Evolutionary conservation across 2,113 vertebrate species (phyloP), one percentile per base, ranked within the genome.

Genomic region (Megaceryle torquata): DNA sequence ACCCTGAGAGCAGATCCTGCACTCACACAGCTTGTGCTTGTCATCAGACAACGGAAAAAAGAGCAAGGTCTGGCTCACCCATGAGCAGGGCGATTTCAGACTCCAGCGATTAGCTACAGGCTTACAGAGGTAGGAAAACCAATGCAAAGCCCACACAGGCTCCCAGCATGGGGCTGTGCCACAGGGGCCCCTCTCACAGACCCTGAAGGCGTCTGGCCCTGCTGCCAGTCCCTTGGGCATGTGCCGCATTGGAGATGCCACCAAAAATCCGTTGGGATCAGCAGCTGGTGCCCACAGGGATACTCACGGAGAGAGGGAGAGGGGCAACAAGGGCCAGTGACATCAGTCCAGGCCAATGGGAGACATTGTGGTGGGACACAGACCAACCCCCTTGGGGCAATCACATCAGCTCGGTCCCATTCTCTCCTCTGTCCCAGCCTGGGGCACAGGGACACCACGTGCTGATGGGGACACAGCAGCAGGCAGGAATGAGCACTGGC

Each of bases 381-480:
- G 37, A 19, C n/a, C 22, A 11, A 1, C 2, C 35, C 29, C 20
- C 28, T 39, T 0, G 0, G n/a, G 7, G 12, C 37, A 50, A 64
- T 6, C 81, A 26, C 39, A 20, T 15, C 63, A 35, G 15, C 0
- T 9, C 9, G 26, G 22, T 64, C 53, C 12, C 5, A 35, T 35
- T 51, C 35, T 37, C 28, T 64, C 54, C 59, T 48, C 26, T 33
- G 1, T 39, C 69, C 22, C 59, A 28, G 0, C 68, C 24, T 18
- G 53, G 19, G 72, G 16, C 29, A 54, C 3, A 13, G 39, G n/a
- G 43, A 20, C 77, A 44, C 6, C 22, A 16, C 26, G 84, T 8
- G 51, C 56, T 48, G n/a, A 5, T 53, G 70, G 60, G n/a, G 37
- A 43, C 35, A 1, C 7, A 16, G 28, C 69, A 50, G 53, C 67